Conservation (phyloP, 2,888 invertebrate genomes). For the Apamea monoglypha region DNA sequence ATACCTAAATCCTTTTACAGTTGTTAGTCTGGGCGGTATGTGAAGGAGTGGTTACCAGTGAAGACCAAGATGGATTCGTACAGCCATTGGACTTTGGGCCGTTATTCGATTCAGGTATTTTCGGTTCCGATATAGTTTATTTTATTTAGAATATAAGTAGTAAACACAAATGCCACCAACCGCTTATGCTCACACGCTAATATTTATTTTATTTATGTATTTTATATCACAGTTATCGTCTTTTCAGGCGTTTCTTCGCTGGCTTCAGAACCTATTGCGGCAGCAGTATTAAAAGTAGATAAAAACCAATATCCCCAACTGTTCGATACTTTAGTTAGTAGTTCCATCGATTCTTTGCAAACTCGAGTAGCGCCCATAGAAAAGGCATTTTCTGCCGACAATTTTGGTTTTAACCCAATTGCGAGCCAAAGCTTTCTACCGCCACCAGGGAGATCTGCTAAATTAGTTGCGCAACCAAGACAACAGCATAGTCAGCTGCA, state of each 20-base stretch:
- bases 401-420: constrained; percentile 87
- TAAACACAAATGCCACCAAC: constrained; percentile 19
- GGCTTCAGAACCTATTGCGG: constrained; percentile 85
- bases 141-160: constrained; percentile 7
- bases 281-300: constrained; percentile 86
- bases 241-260: constrained; percentile 87
- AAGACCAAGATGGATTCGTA: constrained; percentile 86
- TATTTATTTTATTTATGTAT: constrained; percentile 54
- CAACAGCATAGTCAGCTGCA: constrained; percentile 70
- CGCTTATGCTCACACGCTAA: constrained; percentile 71
- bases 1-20: constrained; percentile 76
- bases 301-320: constrained; percentile 86
- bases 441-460: constrained; percentile 79
- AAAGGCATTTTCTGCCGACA: constrained; percentile 84
- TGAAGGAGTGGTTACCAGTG: constrained; percentile 80
- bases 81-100: constrained; percentile 90
- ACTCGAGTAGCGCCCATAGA: constrained; percentile 83
- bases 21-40: constrained; percentile 85
- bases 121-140: constrained; percentile 71
- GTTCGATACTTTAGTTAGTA: constrained; percentile 87
- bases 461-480: constrained; percentile 78
- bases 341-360: constrained; percentile 87
- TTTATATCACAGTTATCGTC: constrained; percentile 66
- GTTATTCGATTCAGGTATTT: constrained; percentile 86
- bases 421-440: constrained; percentile 85